Percentiles rank a stretch among this genome's conserved stretches.
Evolutionary conservation across 2,113 vertebrate genomes (phyloP).

Genomic region (Elachura formosa): DNA sequence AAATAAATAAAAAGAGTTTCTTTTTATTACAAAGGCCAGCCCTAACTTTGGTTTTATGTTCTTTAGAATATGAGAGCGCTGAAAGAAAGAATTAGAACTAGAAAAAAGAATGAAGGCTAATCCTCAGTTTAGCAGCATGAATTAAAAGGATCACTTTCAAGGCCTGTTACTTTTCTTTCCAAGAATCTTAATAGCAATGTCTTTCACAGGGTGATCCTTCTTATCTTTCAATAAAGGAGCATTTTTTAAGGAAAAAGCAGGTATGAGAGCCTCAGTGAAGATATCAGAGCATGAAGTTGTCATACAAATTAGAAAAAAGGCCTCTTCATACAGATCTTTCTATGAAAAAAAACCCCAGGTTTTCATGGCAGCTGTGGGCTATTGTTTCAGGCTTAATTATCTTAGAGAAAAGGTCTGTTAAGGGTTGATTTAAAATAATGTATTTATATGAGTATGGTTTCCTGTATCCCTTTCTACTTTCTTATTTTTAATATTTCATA

Average conservation of each 20-base stretch:
- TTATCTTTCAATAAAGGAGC: background rate
- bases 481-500: background rate
- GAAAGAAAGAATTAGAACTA: background rate
- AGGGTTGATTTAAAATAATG: background rate
- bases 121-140: constrained; percentile 20
- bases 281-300: background rate
- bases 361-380: background rate
- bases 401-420: background rate
- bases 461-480: background rate
- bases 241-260: background rate
- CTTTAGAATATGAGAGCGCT: background rate
- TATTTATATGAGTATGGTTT: background rate
- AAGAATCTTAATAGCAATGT: background rate
- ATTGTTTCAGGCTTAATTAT: background rate
- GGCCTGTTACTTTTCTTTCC: background rate
- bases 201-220: background rate
- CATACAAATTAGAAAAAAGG: background rate
- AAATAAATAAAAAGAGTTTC: background rate
- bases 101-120: background rate
- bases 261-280: background rate
- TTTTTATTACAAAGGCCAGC: background rate
- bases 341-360: background rate
- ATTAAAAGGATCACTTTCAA: constrained; percentile 6
- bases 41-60: background rate
- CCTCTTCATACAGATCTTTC: background rate